Evolutionary conservation across 2,113 vertebrate species (phyloP).

Genomic region (Platycercus adscitus): DNA sequence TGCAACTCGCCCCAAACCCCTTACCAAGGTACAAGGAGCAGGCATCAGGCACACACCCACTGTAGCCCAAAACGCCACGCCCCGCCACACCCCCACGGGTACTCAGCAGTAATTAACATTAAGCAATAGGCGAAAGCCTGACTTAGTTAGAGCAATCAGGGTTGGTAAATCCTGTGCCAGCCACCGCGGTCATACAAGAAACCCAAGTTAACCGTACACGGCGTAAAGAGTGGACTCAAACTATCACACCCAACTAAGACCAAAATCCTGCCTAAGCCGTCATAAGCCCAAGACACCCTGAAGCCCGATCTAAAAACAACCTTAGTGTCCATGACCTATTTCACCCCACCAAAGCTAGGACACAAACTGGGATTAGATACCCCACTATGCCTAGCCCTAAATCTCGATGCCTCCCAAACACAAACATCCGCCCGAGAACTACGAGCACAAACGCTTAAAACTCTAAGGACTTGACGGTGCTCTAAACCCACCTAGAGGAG

Average conservation of each 20-base stretch:
- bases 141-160: too few species aligned
- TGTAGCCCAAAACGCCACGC: too few species aligned
- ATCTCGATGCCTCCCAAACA: neutral
- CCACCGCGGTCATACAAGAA: too few species aligned
- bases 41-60: too few species aligned
- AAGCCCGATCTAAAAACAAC: too few species aligned
- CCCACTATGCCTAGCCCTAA: neutral
- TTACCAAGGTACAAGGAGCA: too few species aligned
- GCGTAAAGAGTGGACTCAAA: neutral
- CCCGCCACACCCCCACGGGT: too few species aligned
- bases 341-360: neutral
- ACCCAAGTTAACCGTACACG: accelerated
- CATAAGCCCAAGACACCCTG: neutral
- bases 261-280: accelerated
- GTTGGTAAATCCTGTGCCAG: too few species aligned
- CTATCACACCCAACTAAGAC: neutral
- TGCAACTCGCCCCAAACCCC: too few species aligned
- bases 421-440: neutral
- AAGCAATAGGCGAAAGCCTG: too few species aligned
- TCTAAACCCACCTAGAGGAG: neutral
- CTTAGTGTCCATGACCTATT: accelerated
- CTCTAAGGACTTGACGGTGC: neutral
- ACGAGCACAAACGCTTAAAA: neutral
- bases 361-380: slow-evolving; percentile 2
- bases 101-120: too few species aligned